Evolutionary conservation across 2,797 vertebrate genomes (phyloP).

Genomic region (Serranus cabrilla): DNA sequence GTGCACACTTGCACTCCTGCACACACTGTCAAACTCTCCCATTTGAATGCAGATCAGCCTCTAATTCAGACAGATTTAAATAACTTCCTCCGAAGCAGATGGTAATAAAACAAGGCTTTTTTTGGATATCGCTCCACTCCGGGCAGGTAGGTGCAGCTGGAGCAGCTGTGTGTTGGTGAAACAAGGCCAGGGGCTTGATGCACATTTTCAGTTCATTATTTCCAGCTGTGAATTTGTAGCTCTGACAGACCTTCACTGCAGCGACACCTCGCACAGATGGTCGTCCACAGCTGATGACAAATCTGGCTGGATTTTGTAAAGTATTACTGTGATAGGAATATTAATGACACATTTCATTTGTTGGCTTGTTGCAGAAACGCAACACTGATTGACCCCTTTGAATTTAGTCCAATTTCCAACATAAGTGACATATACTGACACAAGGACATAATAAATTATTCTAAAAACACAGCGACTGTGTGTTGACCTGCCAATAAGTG

Average conservation of each 20-base stretch:
- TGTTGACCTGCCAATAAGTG: constrained; percentile 37
- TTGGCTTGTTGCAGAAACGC: constrained; percentile 1
- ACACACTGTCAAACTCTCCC: constrained; percentile 36
- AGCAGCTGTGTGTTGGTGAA: constrained; percentile 65
- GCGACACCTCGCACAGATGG: constrained; percentile 55
- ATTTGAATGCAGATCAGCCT: constrained; percentile 50
- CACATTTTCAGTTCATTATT: constrained; percentile 70
- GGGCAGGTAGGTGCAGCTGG: constrained; percentile 67
- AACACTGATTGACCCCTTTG: constrained; percentile 3
- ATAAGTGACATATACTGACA: constrained; percentile 4
- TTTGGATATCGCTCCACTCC: constrained; percentile 30
- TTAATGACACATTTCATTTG: constrained; percentile 34
- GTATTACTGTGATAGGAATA: constrained; percentile 37
- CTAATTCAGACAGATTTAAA: constrained; percentile 59
- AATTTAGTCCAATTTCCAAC: constrained; percentile 12
- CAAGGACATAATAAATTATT: constrained; percentile 27
- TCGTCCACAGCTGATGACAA: constrained; percentile 40
- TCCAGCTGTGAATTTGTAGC: constrained; percentile 67
- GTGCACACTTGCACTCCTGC: constrained; percentile 36
- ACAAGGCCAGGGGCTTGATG: constrained; percentile 48
- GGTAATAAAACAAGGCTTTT: constrained; percentile 60
- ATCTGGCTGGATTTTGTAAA: constrained; percentile 43
- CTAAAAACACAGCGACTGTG: constrained; percentile 12
- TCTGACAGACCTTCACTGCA: constrained; percentile 46
- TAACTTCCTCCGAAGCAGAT: constrained; percentile 68